A percentile compares a stretch with the other conserved stretches of the same genome.
These are phyloP conservation scores for Pygoscelis antarcticus DNA, from an alignment of 2,113 vertebrate species.

Conservation along the genomic window DNA sequence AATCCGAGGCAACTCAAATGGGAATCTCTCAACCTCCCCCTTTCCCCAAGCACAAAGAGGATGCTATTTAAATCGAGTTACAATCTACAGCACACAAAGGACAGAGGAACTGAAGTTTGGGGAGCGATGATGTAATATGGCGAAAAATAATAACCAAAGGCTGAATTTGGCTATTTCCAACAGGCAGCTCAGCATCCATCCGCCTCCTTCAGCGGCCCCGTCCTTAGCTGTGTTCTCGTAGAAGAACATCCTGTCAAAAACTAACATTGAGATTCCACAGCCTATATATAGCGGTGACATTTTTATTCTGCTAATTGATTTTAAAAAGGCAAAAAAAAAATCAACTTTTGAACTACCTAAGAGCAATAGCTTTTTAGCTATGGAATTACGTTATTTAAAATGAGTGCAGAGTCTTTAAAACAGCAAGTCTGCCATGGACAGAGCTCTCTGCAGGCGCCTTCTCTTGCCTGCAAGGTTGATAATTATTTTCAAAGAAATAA, in stretches of 20 bases:
- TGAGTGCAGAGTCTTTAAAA: neutral
- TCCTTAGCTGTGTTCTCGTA: neutral
- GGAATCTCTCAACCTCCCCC: neutral
- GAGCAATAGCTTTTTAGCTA: neutral
- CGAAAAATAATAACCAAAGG: neutral
- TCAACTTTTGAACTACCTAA: conserved; percentile 25
- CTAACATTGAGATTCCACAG: neutral
- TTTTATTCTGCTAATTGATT: conserved; percentile 57
- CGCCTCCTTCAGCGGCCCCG: neutral
- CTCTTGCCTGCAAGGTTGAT: conserved; percentile 11
- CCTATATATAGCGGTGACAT: conserved; percentile 47
- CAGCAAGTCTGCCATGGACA: neutral
- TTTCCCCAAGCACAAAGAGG: neutral
- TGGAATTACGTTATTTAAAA: neutral
- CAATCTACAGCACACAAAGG: neutral
- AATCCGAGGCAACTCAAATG: neutral
- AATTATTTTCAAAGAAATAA: conserved; percentile 36
- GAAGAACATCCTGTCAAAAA: neutral
- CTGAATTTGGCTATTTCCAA: neutral
- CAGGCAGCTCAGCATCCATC: neutral
- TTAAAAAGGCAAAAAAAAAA: neutral
- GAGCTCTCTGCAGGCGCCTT: neutral
- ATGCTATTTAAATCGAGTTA: neutral
- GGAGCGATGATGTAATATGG: neutral
- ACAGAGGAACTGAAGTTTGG: neutral